A percentile compares a stretch with the other conserved stretches of the same genome.
These are phyloP conservation scores for Vultur gryphus DNA, from an alignment of 2,797 vertebrate genomes.

Conservation along the genomic window DNA sequence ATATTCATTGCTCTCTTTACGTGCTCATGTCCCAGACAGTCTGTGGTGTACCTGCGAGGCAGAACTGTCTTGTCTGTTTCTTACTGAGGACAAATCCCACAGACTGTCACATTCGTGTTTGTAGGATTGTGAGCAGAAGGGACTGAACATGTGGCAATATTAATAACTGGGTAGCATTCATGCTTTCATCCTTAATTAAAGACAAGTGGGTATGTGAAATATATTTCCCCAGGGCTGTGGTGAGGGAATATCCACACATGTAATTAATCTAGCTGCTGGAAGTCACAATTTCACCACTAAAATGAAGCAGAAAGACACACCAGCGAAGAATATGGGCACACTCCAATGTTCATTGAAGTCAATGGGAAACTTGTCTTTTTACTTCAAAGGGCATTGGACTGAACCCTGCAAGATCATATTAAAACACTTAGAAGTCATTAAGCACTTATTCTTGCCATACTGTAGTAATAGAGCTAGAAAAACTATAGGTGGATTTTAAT, in stretches of 20 bases:
- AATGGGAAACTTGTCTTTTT: not conserved
- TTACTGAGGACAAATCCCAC: not conserved
- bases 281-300: constrained; percentile 19
- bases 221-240: not conserved
- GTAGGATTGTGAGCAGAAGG: not conserved
- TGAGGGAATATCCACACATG: not conserved
- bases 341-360: not conserved
- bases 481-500: not conserved
- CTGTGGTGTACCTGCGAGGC: not conserved
- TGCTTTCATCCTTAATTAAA: constrained; percentile 42
- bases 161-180: not conserved
- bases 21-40: not conserved
- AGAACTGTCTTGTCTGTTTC: not conserved
- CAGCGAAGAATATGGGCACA: not conserved
- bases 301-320: not conserved
- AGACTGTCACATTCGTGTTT: not conserved
- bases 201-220: constrained; percentile 26
- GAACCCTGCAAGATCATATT: not conserved
- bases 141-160: constrained; percentile 11
- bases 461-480: not conserved
- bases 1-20: not conserved
- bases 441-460: not conserved
- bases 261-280: constrained; percentile 43
- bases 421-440: not conserved
- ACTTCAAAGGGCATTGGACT: not conserved